A percentile compares a stretch with the other conserved stretches of the same genome.
These are phyloP conservation scores for Butastur rufipennis DNA, from an alignment of 2,113 vertebrate genomes.

Conservation along the genomic window DNA sequence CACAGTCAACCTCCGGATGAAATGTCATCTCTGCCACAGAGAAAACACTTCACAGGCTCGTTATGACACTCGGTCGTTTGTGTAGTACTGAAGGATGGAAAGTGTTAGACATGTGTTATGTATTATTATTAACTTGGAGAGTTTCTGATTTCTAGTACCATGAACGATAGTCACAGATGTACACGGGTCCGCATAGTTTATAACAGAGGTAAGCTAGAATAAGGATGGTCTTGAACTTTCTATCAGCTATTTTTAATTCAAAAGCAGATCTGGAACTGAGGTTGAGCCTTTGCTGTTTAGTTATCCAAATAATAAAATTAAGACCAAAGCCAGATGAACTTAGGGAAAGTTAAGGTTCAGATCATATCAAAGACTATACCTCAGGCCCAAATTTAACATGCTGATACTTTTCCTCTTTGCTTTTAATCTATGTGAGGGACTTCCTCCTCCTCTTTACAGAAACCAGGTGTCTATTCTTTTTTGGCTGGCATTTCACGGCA, in stretches of 20 bases:
- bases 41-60: background rate
- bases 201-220: background rate
- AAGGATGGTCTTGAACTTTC: slow-evolving; percentile 1
- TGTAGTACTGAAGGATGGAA: background rate
- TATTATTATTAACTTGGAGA: background rate
- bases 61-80: background rate
- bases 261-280: slow-evolving; percentile 16
- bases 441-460: slow-evolving; percentile 27
- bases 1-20: background rate
- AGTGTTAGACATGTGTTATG: slow-evolving; percentile 9
- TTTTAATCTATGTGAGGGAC: background rate
- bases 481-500: background rate
- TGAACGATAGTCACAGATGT: background rate
- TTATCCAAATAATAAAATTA: slow-evolving; percentile 25
- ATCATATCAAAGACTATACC: slow-evolving; percentile 23
- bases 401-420: slow-evolving; percentile 15
- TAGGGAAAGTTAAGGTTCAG: slow-evolving; percentile 19
- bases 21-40: background rate
- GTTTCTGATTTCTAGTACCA: slow-evolving; percentile 8
- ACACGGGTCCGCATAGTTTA: background rate
- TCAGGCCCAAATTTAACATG: slow-evolving; percentile 38
- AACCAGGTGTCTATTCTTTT: slow-evolving; percentile 20
- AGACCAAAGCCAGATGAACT: slow-evolving; percentile 29
- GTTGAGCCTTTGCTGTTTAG: slow-evolving; percentile 20
- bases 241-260: background rate